Base-by-base conservation (phyloP, 2,888 invertebrate genomes). In the Lasius platythorax region DNA sequence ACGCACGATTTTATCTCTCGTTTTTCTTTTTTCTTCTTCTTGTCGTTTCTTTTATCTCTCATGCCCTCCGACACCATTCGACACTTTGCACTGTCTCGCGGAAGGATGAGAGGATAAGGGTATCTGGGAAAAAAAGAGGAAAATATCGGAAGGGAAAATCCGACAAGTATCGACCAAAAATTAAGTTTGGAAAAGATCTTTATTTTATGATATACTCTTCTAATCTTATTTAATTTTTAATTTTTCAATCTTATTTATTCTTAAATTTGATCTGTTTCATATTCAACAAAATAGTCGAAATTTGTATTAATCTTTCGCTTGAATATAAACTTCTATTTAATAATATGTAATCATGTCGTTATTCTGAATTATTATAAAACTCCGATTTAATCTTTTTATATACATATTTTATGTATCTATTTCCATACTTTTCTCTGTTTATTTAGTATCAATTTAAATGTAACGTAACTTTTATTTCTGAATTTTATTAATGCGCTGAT, bases 1-100 rank as follows among this genome's bases (percentile, higher is more conserved):
- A 72, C 46, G 79, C 72, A 79, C 79, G 56, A 33, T 70, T 70
- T 61, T 61, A 3, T 43, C 18, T 50, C 28, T 33, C 8, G 15
- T 23, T 37, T 23, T 37, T 37, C n/a, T 23, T 15, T n/a, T 30
- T 43, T 33, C 18, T 18, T 8, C 12, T n/a, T 33, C 76, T 28
- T 12, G 4, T 30, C 23, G 37, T 37, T 40, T 15, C 37, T 37
- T 78, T 30, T n/a, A 6, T 2, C 30, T 28, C 37, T 43, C 18
- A 18, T 9, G 30, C 68, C 40, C 56, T 66, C 28, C 9, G 37
- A 4, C 40, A n/a, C 43, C 15, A 40, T 37, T 12, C 12, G 56
- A 23, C 58, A 33, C 33, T n/a, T 70, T 15, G 46, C 70, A 28
- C 33, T 11, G 37, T 63, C 46, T 61, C 43, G 33, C 58, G 76